Evolutionary conservation across 2,113 vertebrate species (phyloP).

Genomic region (Myrmecobius fasciatus): DNA sequence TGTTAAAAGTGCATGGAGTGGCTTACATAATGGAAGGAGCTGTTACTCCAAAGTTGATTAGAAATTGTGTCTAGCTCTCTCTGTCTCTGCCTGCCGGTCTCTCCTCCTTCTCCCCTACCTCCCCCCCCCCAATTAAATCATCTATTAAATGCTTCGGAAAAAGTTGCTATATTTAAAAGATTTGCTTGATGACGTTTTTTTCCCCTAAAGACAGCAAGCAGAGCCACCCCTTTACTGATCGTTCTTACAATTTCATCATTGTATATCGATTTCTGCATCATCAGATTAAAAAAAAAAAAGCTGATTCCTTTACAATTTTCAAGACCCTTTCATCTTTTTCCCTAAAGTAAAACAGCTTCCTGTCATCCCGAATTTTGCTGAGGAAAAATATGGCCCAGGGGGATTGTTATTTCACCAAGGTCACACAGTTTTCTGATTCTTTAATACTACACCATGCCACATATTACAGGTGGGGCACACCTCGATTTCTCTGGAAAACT

Average conservation of each 20-base stretch:
- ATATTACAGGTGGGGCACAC: neutral
- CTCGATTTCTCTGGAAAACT: neutral
- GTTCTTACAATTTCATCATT: neutral
- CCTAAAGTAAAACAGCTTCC: neutral
- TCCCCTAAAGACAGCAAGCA: neutral
- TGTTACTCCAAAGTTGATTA: constrained; percentile 36
- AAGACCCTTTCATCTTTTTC: constrained; percentile 9
- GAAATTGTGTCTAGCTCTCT: neutral
- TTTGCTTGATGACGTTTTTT: neutral
- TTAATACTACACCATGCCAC: neutral
- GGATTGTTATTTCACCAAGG: neutral
- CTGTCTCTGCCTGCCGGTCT: too few species aligned
- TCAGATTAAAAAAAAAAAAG: neutral
- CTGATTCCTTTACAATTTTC: constrained; percentile 17
- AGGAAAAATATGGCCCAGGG: neutral
- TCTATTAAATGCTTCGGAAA: constrained; percentile 1
- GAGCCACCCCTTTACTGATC: neutral
- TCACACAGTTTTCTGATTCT: neutral
- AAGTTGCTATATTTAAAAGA: constrained; percentile 18
- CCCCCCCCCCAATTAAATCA: neutral
- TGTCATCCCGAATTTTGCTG: neutral
- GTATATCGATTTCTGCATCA: neutral
- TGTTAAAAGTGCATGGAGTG: neutral
- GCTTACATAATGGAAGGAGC: constrained; percentile 18
- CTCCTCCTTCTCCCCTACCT: fast-evolving